phyloP scores from a whole-genome alignment of 2,797 vertebrate species.

The Phalanger gymnotis region DNA sequence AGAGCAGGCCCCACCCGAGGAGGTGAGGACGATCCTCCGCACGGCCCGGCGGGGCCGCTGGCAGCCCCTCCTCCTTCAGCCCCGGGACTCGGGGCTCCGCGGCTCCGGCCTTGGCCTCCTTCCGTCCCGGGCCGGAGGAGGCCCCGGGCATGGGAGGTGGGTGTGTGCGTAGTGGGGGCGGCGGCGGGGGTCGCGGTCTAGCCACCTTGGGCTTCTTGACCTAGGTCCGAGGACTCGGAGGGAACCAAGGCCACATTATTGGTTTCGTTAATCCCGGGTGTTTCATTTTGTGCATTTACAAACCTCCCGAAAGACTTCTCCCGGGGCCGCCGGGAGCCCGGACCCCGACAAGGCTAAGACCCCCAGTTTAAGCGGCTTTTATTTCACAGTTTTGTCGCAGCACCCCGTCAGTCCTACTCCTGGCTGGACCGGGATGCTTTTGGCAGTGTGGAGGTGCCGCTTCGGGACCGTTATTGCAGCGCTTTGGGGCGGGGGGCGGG shows the following conservation, averaged over 20 bases:
- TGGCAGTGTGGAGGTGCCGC: neutral
- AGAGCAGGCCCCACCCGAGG: neutral
- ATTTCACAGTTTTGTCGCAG: too few species aligned
- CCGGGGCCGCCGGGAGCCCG: too few species aligned
- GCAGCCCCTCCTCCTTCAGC: neutral
- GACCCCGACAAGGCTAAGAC: neutral
- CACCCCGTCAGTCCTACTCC: too few species aligned
- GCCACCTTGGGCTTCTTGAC: rapidly evolving
- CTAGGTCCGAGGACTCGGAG: neutral
- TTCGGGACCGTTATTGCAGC: neutral
- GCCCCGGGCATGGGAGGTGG: neutral
- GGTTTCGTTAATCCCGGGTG: neutral
- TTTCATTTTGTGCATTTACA: too few species aligned
- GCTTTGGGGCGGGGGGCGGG: too few species aligned
- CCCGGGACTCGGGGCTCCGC: neutral
- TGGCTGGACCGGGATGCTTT: neutral
- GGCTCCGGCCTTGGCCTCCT: neutral
- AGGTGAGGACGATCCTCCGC: neutral
- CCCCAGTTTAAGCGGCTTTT: neutral
- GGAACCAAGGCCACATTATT: neutral
- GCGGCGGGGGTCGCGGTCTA: rapidly evolving
- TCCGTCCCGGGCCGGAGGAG: neutral
- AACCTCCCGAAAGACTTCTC: neutral
- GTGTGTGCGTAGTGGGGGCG: too few species aligned
- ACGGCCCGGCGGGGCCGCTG: neutral